Evolutionary conservation across 2,888 invertebrate species (phyloP), one percentile per base, ranked within the genome.

Genomic region (Stegophylla sp.): DNA sequence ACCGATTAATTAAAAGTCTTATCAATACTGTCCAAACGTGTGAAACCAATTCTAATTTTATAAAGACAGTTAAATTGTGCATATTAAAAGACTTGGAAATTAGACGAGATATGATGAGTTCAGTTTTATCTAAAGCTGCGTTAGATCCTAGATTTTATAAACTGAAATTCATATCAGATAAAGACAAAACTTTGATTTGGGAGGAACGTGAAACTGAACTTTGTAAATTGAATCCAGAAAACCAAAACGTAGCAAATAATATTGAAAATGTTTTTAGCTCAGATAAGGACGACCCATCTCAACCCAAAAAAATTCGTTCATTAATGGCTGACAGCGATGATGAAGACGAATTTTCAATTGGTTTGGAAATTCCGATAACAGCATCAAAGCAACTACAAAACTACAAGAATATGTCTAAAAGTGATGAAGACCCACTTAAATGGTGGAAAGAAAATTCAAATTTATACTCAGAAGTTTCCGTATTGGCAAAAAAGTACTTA

Each of bases 401-500:
- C 3, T 45, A 45, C 45, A 45, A 45, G 45, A 45, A 45, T 45
- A 45, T 48, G 48, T 48, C 48, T n/a, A n/a, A 48, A 15, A 4
- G 48, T 48, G 48, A 48, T 15, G 48, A 48, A 48, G 48, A 48
- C 15, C 48, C 48, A 48, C 48, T 48, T 48, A 48, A 48, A 48
- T 48, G 48, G 48, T 48, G 48, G 48, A 48, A 48, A 48, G 48
- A 48, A 48, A 48, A 48, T 48, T 48, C 48, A 48, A 48, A 48
- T 56, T 56, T 23, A 56, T 12, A 23, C 28, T 17, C 61, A 61
- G 28, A 61, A 28, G 61, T 61, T 17, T 61, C 61, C 17, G 2
- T 17, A 61, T 61, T 61, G 61, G 61, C 61, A 61, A 61, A 61
- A 28, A 61, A 61, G 15, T 61, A 61, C 61, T 63, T 63, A n/a